Conservation (phyloP, 2,888 invertebrate species). For the Lepeophtheirus nordmannii region DNA sequence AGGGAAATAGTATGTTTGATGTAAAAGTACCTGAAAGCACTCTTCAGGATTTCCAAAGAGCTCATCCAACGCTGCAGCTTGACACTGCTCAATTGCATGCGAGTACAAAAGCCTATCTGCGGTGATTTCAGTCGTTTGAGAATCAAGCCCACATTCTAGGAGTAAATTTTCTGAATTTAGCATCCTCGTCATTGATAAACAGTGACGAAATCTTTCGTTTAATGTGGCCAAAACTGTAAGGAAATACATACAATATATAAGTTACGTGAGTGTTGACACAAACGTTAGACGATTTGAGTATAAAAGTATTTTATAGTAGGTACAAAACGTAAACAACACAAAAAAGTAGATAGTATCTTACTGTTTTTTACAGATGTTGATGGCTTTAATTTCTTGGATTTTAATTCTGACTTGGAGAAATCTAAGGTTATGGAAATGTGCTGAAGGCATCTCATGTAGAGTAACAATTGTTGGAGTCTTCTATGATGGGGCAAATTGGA, state of each 20-base stretch:
- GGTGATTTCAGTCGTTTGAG: conserved; percentile 39
- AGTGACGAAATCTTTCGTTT: conserved; percentile 79
- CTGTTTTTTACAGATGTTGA: conserved; percentile 79
- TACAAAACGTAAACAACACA: not conserved
- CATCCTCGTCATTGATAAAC: conserved; percentile 69
- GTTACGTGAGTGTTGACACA: no score
- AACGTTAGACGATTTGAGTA: not conserved
- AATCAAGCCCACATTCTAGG: conserved; percentile 47
- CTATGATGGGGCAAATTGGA: conserved; percentile 32
- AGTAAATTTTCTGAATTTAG: conserved; percentile 43
- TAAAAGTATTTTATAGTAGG: not conserved
- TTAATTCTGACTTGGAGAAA: conserved; percentile 70
- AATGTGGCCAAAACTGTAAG: conserved; percentile 66
- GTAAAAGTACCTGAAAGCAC: conserved; percentile 53
- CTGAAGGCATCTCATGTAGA: conserved; percentile 77
- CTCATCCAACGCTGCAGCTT: conserved; percentile 92
- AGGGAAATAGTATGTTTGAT: not conserved
- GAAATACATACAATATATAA: conserved; percentile 21
- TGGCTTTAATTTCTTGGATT: conserved; percentile 66
- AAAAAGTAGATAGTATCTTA: conserved; percentile 35
- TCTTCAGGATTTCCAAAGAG: conserved; percentile 82
- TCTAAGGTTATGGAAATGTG: conserved; percentile 84
- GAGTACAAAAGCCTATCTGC: conserved; percentile 61
- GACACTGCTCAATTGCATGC: conserved; percentile 94
- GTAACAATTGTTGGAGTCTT: conserved; percentile 61